Percentiles rank a stretch among this genome's conserved stretches.
These are phyloP conservation scores for Cynopterus sphinx DNA, from an alignment of 2,797 vertebrate species.

Conservation along the genomic window DNA sequence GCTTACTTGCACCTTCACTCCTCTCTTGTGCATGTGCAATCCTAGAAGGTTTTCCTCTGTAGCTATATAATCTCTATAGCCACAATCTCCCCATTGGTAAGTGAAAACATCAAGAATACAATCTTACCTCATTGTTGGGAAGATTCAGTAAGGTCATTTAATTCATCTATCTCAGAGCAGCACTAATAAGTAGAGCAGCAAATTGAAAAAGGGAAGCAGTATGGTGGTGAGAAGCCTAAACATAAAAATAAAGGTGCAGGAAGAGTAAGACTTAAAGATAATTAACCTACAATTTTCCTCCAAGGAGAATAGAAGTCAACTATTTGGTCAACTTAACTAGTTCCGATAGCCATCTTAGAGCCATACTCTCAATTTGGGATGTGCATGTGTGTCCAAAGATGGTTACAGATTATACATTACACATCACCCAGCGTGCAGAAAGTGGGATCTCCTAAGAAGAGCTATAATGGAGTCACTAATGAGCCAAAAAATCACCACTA, in stretches of 20 bases:
- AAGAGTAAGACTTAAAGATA: neutral
- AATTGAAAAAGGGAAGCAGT: neutral
- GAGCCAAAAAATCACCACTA: neutral
- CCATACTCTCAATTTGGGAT: neutral
- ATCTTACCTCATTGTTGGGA: neutral
- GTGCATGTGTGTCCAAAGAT: neutral
- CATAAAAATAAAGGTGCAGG: conserved; percentile 22
- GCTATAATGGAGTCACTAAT: neutral
- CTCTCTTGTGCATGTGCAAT: neutral
- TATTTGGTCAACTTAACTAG: neutral
- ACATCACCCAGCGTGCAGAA: neutral
- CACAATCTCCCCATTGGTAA: neutral
- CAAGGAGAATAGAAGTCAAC: conserved; percentile 14
- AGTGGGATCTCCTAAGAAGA: neutral
- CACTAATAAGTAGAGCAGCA: neutral
- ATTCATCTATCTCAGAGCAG: neutral
- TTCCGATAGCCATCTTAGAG: neutral
- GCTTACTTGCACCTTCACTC: neutral
- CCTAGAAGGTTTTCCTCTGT: neutral
- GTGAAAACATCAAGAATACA: neutral
- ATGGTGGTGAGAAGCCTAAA: neutral
- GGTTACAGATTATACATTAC: neutral
- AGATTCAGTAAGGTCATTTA: neutral
- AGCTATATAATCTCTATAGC: neutral
- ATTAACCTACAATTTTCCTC: neutral